Evolutionary conservation across 1,140 invertebrate genomes (phyloP), one percentile per base, ranked within the genome.

Genomic region (Agrypnia vestita): DNA sequence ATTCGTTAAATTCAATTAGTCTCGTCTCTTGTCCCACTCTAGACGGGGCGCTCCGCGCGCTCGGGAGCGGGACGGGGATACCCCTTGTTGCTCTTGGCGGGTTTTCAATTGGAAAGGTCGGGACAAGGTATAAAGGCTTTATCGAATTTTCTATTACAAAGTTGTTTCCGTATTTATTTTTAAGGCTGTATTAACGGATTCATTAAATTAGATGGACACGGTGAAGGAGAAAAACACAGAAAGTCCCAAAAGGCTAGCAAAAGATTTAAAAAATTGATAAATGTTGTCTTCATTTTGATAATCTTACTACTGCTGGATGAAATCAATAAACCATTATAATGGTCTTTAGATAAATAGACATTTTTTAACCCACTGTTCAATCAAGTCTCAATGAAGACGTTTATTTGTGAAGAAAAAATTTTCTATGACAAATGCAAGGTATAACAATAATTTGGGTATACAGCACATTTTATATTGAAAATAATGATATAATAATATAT

Each of bases 1-100:
- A 90, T 90, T 90, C 88, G 88, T 90, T 89, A 90, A 90, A 90
- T 89, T 90, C 88, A 90, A 90, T 90, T 90, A 90, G 89, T 88
- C 87, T 86, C 86, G 85, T 13, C 64, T 55, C 51, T 13, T 62
- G 49, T 75, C 76, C 46, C 67, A 13, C 46, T 56, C 71, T 10
- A 55, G 47, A 43, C 11, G 62, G 19, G 9, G 7, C 13, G 7
- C 87, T 86, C 86, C 86, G 85, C 86, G 86, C 85, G 85, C 84
- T 6, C 25, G 87, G 86, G 86, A 89, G 72, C 25, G 72, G 51
- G 79, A 83, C 56, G 61, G 21, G 56, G 46, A 21, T 53, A 74
- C 46, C 74, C 78, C 82, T 80, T 83, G 82, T 83, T 83, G 81
- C 81, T 79, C 73, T 46, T 69, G 53, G 69, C 43, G 76, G 49